Evolutionary conservation across 2,888 invertebrate genomes (phyloP), one percentile per base, ranked within the genome.

Genomic region (Physocephala rufipes): DNA sequence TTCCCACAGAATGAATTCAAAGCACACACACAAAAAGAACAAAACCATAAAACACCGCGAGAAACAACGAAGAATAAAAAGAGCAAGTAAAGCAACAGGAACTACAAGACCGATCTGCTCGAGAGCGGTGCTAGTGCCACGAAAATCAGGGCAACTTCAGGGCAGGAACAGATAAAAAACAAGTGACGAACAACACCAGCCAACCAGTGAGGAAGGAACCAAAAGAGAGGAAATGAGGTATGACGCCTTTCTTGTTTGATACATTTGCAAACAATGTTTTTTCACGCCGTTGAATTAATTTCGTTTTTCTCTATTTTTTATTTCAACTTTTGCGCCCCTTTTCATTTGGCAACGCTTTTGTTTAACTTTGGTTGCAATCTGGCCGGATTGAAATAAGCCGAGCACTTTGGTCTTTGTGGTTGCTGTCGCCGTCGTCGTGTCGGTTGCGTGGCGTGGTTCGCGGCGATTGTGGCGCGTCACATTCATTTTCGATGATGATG

Each of bases 401-500:
- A 7, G 49, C 49, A n/a, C n/a, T n/a, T n/a, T n/a, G n/a, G n/a
- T n/a, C n/a, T n/a, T n/a, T n/a, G n/a, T n/a, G n/a, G n/a, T n/a
- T n/a, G n/a, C n/a, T n/a, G n/a, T n/a, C n/a, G n/a, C n/a, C n/a
- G n/a, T n/a, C n/a, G n/a, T n/a, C n/a, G n/a, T n/a, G n/a, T n/a
- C n/a, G n/a, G n/a, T n/a, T n/a, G n/a, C n/a, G 49, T n/a, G 63
- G 16, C 36, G n/a, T 64, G n/a, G 53, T 36, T 16, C n/a, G 30
- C 51, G 64, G 24, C 67, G 58, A 51, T 75, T 76, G 76, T 74
- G 76, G 74, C 73, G 72, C 62, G 70, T 64, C 70, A 67, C 71
- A 69, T 73, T 71, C 69, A 49, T 26, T 58, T 49, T 73, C 66
- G 74, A 72, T 74, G 74, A 76, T 76, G 74, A 76, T 73, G 76